Percentiles rank a stretch among this genome's conserved stretches.
Conservation (phyloP, 2,113 vertebrate species). For the Corythornis vintsioides region DNA sequence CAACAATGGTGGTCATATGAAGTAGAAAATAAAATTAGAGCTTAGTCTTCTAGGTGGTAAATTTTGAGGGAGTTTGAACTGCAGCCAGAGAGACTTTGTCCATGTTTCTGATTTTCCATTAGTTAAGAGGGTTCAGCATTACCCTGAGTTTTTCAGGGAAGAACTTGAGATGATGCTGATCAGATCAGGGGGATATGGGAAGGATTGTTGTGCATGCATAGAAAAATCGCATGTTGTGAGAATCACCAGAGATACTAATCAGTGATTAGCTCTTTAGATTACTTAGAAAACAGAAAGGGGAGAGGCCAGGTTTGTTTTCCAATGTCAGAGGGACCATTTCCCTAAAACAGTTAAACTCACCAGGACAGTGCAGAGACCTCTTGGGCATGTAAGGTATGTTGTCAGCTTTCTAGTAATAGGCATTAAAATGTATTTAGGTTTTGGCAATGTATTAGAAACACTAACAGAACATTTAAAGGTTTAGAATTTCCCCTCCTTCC, state of each 20-base stretch:
- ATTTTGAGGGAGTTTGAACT: slow-evolving; percentile 2
- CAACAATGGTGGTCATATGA: not conserved
- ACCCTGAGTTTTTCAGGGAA: slow-evolving; percentile 12
- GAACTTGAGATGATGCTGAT: slow-evolving; percentile 1
- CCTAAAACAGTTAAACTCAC: not conserved
- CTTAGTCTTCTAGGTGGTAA: not conserved
- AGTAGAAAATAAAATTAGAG: slow-evolving; percentile 2
- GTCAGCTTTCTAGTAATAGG: not conserved
- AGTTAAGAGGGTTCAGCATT: not conserved
- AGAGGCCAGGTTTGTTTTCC: not conserved
- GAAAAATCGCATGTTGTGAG: not conserved
- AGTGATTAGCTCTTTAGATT: not conserved
- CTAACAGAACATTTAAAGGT: not conserved
- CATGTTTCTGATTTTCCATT: not conserved
- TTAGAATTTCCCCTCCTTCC: not conserved
- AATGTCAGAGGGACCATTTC: not conserved
- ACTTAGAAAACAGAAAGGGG: not conserved
- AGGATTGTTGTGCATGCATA: not conserved
- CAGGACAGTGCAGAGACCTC: not conserved
- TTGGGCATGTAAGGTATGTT: not conserved
- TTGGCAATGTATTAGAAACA: not conserved
- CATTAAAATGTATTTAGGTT: not conserved
- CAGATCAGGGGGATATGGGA: not conserved
- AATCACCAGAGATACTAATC: not conserved
- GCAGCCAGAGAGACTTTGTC: slow-evolving; percentile 23